Base-by-base conservation (phyloP, 2,113 vertebrate genomes). In the Podarcis muralis region DNA sequence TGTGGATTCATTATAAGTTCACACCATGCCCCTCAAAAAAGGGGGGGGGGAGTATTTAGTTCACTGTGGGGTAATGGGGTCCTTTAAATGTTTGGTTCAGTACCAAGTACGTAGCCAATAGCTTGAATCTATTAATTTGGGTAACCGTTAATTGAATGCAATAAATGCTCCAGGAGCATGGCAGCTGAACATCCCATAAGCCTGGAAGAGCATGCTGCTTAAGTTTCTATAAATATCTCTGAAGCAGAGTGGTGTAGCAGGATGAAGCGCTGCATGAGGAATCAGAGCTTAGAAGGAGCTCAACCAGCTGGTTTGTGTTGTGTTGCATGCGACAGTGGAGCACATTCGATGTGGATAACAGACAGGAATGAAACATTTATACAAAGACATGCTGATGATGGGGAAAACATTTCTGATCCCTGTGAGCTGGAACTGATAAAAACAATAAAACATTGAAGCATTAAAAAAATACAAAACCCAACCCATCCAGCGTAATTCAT, bases 171-270 rank as follows among this genome's bases (percentile, higher is more conserved):
- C 57, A 62, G 30, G 84, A 90, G 90, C 92, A 92, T 91, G 87
- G 93, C 93, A 93, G 89, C 91, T 93, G 90, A 94, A 75, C 89
- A 94, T 92, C 95, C 90, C 90, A 91, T 84, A 94, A 97, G 93
- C 93, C 89, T 92, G 48, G 95, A 93, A 95, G 85, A 94, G 93
- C 93, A 95, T 92, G 90, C 94, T 93, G 86, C 48, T 75, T 90
- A 92, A 84, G 94, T 91, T 89, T 93, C 96, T 96, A 95, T 96
- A 96, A 97, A 96, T 97, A 96, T 92, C 93, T 88, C 92, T 90
- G 93, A 94, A 87, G 90, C 27, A 71, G 92, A 88, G 87, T 88
- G 87, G 88, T 94, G 90, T 92, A 92, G 93, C 90, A 86, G 65
- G 93, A 90, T 88, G 91, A 94, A 95, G 85, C 85, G 0, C 81